Percentiles rank a stretch among this genome's conserved stretches.
These are phyloP conservation scores for Chunga burmeisteri DNA, from an alignment of 2,113 vertebrate species.

Conservation along the genomic window DNA sequence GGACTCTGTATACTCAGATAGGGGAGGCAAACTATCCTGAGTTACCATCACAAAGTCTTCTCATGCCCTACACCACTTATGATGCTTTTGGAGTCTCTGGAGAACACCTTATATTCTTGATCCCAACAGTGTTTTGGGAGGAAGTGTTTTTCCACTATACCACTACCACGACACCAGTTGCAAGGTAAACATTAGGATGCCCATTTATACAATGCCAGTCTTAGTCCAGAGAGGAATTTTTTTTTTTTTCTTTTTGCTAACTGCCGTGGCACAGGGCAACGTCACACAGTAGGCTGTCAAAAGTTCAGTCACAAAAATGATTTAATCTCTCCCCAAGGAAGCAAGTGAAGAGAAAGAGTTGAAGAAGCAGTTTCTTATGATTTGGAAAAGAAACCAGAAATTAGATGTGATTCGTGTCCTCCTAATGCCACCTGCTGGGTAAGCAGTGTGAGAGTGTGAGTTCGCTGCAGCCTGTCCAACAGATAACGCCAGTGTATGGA, in stretches of 20 bases:
- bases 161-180: background rate
- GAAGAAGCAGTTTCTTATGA: background rate
- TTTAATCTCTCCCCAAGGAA: background rate
- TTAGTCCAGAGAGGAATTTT: background rate
- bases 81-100: background rate
- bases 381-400: background rate
- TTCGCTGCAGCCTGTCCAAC: background rate
- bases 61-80: accelerated
- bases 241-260: background rate
- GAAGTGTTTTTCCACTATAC: background rate
- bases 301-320: background rate
- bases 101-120: background rate
- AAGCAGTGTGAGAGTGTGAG: background rate
- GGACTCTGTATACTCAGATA: background rate
- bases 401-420: background rate
- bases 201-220: background rate
- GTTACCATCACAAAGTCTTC: background rate
- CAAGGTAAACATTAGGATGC: background rate
- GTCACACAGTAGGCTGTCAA: background rate
- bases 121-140: background rate
- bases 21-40: background rate
- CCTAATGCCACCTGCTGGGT: background rate
- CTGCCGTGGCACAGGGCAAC: background rate
- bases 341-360: background rate
- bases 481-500: accelerated